Conservation (phyloP, 2,888 invertebrate species). For the Heteropelma amictum region DNA sequence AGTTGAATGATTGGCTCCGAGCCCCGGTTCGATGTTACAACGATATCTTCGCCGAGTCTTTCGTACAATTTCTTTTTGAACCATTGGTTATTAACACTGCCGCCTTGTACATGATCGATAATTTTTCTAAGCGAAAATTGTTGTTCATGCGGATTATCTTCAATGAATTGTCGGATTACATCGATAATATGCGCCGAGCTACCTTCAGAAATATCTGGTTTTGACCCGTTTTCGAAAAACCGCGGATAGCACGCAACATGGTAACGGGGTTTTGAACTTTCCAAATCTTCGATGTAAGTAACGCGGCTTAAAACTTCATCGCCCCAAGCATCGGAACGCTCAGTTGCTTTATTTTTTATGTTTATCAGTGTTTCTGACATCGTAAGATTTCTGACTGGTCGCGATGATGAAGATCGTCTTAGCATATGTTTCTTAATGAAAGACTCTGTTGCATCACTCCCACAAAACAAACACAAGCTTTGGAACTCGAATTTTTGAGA, state of each 20-base stretch:
- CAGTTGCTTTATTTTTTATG: background rate
- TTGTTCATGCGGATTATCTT: conserved; percentile 8
- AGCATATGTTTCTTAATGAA: background rate
- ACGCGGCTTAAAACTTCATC: conserved; percentile 11
- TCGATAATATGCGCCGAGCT: conserved; percentile 4
- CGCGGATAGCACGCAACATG: conserved; percentile 7
- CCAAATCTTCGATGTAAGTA: background rate
- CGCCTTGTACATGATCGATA: background rate
- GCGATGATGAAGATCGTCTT: background rate
- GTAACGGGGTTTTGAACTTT: background rate
- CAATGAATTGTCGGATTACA: conserved; percentile 1
- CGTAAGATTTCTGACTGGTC: background rate
- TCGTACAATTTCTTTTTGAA: conserved; percentile 19
- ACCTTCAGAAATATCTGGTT: background rate
- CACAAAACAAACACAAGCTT: background rate
- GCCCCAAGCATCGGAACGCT: background rate
- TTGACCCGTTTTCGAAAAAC: background rate
- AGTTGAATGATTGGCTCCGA: conserved; percentile 6
- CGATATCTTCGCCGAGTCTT: background rate
- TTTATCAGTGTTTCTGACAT: background rate
- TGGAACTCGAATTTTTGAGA: background rate
- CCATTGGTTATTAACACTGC: background rate
- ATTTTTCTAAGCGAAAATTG: conserved; percentile 19
- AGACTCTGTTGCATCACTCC: conserved; percentile 1
- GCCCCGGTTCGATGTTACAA: background rate